Conservation (phyloP, 2,888 invertebrate species). For the Dioctria linearis region DNA sequence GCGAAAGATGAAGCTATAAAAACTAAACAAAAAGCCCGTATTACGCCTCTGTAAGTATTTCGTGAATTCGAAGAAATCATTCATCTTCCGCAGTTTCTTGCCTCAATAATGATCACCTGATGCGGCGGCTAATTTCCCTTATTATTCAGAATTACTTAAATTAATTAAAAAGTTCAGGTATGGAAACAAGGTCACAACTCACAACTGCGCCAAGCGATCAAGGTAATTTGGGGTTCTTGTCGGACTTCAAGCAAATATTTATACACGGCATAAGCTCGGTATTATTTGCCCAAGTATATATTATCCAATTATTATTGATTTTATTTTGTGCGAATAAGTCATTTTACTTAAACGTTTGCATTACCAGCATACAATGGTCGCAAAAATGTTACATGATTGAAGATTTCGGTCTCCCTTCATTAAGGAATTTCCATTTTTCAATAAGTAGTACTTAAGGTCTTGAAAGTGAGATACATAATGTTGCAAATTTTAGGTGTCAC, state of each 20-base stretch:
- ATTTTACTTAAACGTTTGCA: too few species aligned
- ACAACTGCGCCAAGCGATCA: background rate
- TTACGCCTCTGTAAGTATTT: background rate
- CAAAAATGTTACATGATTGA: too few species aligned
- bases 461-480: too few species aligned
- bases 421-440: too few species aligned
- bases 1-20: constrained; percentile 13
- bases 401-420: too few species aligned
- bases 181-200: constrained; percentile 25
- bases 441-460: too few species aligned
- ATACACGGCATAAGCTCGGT: background rate
- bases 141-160: constrained; percentile 18
- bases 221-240: background rate
- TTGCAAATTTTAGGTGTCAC: too few species aligned
- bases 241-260: background rate
- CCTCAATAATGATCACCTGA: background rate
- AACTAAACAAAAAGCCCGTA: constrained; percentile 8
- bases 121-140: constrained; percentile 28
- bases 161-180: constrained; percentile 32
- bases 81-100: background rate
- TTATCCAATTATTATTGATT: constrained; percentile 4
- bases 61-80: constrained; percentile 1
- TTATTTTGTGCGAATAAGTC: too few species aligned
- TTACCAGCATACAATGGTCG: too few species aligned
- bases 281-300: background rate